Percentiles rank a stretch among this genome's conserved stretches.
Evolutionary conservation across 2,888 invertebrate genomes (phyloP).

Genomic region (Ypsolopha sequella): DNA sequence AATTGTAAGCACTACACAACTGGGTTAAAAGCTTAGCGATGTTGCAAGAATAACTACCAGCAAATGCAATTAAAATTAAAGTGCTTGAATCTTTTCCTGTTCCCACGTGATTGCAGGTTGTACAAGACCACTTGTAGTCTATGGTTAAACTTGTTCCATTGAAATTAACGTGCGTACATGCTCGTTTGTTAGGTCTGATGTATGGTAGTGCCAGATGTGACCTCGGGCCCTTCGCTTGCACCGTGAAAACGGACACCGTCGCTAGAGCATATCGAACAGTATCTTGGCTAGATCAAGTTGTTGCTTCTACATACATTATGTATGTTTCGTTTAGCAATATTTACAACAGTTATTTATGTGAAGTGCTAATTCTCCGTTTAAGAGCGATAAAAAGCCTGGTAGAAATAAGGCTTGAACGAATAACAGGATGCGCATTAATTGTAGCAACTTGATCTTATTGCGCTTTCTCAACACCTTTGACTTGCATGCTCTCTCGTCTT

Average conservation of each 20-base stretch:
- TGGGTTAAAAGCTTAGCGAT: conserved; percentile 54
- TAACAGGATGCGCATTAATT: background rate
- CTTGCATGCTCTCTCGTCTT: too few species aligned
- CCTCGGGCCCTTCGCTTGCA: conserved; percentile 5
- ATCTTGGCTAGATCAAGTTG: background rate
- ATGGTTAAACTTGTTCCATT: background rate
- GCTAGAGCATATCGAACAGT: background rate
- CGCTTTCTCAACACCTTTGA: too few species aligned
- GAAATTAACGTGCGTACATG: background rate
- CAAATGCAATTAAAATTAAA: background rate
- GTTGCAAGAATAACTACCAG: conserved; percentile 19
- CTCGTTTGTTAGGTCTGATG: conserved; percentile 1
- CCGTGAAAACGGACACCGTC: conserved; percentile 3
- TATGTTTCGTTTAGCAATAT: background rate
- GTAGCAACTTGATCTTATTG: too few species aligned
- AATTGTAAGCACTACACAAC: conserved; percentile 26
- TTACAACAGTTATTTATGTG: background rate
- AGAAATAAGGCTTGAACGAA: background rate
- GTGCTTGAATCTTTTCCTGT: background rate
- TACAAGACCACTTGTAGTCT: background rate
- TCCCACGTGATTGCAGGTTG: background rate
- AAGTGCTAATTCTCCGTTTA: background rate
- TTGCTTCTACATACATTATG: background rate
- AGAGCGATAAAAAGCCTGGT: background rate
- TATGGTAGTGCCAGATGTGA: background rate